These are phyloP conservation scores for Pollenia labialis DNA, from an alignment of 2,888 invertebrate species.

Conservation along the genomic window DNA sequence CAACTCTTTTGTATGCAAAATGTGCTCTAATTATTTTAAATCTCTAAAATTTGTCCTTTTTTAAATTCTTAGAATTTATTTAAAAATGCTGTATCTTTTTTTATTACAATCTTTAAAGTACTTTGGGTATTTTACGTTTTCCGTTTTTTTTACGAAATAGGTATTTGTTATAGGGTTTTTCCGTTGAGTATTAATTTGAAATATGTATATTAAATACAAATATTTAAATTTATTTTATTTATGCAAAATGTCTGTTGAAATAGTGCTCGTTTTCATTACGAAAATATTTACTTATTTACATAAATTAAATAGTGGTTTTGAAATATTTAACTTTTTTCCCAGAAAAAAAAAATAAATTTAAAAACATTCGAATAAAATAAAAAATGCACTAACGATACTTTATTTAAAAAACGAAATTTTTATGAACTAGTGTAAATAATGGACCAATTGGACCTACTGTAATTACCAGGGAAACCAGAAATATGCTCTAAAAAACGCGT, in stretches of 20 bases:
- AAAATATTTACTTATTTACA: background rate
- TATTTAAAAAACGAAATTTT: too few species aligned
- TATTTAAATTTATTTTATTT: background rate
- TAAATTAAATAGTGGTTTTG: background rate
- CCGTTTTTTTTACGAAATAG: background rate
- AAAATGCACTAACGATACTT: too few species aligned
- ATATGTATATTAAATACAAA: background rate
- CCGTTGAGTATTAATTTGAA: background rate
- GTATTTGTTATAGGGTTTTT: slow-evolving; percentile 2
- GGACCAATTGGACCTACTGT: too few species aligned
- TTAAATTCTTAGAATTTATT: slow-evolving; percentile 24
- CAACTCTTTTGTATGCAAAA: background rate
- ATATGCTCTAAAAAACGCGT: too few species aligned
- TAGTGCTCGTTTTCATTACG: slow-evolving; percentile 1
- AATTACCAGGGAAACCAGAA: too few species aligned
- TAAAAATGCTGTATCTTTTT: background rate
- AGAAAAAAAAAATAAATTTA: too few species aligned
- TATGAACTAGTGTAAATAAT: too few species aligned
- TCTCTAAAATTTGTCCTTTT: slow-evolving; percentile 19
- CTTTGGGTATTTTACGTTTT: slow-evolving; percentile 35
- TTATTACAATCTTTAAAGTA: slow-evolving; percentile 35
- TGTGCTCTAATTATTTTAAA: slow-evolving; percentile 60
- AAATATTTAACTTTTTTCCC: too few species aligned
- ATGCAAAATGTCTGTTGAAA: background rate
- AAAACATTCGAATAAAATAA: too few species aligned